phyloP scores from a whole-genome alignment of 2,888 invertebrate genomes.

The Escarpia spicata region DNA sequence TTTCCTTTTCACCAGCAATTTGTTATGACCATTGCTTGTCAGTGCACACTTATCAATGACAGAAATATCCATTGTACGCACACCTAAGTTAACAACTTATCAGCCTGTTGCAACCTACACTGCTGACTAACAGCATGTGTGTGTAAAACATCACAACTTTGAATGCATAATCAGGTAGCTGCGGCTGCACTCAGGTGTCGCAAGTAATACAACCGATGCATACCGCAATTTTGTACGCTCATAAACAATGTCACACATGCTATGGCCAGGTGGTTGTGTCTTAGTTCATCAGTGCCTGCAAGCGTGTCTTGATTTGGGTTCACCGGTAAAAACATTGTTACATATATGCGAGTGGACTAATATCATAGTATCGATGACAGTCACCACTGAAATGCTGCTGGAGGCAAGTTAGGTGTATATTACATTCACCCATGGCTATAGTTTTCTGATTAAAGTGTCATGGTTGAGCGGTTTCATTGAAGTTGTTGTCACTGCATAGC shows the following conservation, averaged over 20 bases:
- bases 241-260: conserved; percentile 4
- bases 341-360: background rate
- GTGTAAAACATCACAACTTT: background rate
- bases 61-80: background rate
- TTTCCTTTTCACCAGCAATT: background rate
- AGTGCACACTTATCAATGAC: background rate
- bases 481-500: background rate
- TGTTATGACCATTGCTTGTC: background rate
- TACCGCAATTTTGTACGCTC: background rate
- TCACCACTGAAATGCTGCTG: background rate
- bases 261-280: background rate
- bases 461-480: conserved; percentile 6
- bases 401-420: background rate
- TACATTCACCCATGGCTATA: background rate
- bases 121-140: background rate
- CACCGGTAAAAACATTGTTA: background rate
- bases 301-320: background rate
- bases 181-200: background rate
- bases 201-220: background rate
- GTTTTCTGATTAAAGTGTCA: conserved; percentile 12
- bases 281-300: background rate
- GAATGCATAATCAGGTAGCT: background rate
- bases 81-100: background rate
- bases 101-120: background rate
- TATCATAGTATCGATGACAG: conserved; percentile 10